These are phyloP conservation scores for Julus scanicus DNA, from an alignment of 2,888 invertebrate genomes.

Conservation along the genomic window DNA sequence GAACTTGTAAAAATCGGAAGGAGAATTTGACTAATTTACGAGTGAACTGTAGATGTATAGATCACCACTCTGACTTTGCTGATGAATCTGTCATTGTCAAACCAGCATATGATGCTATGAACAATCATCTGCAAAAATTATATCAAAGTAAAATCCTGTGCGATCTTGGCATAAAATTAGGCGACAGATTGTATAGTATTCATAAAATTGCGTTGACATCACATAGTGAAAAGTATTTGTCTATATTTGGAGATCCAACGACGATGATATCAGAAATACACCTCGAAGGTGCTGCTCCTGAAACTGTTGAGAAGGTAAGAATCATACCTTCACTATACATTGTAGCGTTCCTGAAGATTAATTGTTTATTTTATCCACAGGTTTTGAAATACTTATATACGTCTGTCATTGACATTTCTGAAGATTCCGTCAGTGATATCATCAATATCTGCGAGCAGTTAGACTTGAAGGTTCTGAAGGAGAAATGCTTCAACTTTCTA, in stretches of 20 bases:
- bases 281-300: conserved; percentile 47
- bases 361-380: background rate
- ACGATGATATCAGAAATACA: background rate
- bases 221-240: conserved; percentile 43
- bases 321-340: background rate
- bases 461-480: background rate
- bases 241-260: background rate
- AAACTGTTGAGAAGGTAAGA: background rate
- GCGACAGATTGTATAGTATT: background rate
- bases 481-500: conserved; percentile 6
- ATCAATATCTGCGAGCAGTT: conserved; percentile 19
- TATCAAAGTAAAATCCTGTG: conserved; percentile 42
- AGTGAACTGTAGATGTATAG: background rate
- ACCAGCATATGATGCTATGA: background rate
- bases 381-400: conserved; percentile 49
- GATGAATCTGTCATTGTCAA: background rate
- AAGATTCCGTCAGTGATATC: background rate
- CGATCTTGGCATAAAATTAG: conserved; percentile 5
- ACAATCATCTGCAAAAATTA: conserved; percentile 27
- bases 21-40: background rate
- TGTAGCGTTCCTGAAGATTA: background rate
- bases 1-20: background rate
- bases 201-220: conserved; percentile 49
- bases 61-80: background rate
- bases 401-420: background rate